These are phyloP conservation scores for Epirrhoe alternata DNA, from an alignment of 2,888 invertebrate species.

Conservation along the genomic window DNA sequence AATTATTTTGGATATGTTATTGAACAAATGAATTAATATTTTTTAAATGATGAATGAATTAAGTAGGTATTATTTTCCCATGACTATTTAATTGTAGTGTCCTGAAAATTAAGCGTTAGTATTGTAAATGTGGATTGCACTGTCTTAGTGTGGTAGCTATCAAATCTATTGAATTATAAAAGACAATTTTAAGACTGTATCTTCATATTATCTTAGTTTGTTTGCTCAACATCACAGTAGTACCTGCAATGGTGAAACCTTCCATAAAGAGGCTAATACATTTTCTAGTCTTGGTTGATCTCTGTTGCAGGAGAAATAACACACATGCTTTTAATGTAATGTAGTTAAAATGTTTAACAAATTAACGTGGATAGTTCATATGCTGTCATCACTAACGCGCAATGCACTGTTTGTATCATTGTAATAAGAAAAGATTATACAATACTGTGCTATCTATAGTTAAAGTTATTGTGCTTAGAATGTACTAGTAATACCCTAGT, in stretches of 20 bases:
- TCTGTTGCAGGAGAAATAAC: conserved; percentile 58
- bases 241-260: conserved; percentile 57
- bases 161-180: conserved; percentile 55
- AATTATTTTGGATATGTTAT: conserved; percentile 30
- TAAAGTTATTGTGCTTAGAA: conserved; percentile 24
- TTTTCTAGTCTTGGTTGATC: conserved; percentile 66
- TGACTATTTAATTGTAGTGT: conserved; percentile 42
- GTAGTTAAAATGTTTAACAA: conserved; percentile 44
- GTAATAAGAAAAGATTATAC: conserved; percentile 34
- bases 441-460: conserved; percentile 12
- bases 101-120: conserved; percentile 13
- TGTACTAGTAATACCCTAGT: conserved; percentile 27
- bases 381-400: conserved; percentile 66
- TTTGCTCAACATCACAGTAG: conserved; percentile 58
- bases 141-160: conserved; percentile 44
- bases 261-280: conserved; percentile 56
- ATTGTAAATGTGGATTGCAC: conserved; percentile 22
- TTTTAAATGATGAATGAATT: conserved; percentile 27
- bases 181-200: conserved; percentile 76
- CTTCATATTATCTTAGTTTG: conserved; percentile 51
- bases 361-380: conserved; percentile 47
- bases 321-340: conserved; percentile 42
- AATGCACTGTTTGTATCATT: conserved; percentile 41
- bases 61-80: conserved; percentile 45
- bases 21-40: conserved; percentile 33